Conservation (phyloP, 2,888 invertebrate genomes). For the Patella pellucida region DNA sequence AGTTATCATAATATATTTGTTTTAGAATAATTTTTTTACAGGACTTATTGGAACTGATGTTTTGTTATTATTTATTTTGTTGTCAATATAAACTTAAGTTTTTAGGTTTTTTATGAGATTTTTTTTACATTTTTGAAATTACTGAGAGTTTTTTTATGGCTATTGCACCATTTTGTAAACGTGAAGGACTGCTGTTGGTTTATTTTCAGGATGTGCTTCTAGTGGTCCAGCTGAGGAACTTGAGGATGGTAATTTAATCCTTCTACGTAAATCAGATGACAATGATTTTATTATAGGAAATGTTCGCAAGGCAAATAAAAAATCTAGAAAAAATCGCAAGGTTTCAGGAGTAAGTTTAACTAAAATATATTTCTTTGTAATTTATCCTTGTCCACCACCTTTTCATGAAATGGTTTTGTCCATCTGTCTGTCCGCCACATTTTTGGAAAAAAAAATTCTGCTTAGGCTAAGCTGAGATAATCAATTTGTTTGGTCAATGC, state of each 20-base stretch:
- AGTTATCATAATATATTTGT: too few relatives aligned
- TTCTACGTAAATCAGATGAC: constrained; percentile 56
- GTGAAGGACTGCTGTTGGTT: neutral
- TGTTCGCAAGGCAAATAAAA: constrained; percentile 28
- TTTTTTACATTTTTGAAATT: too few relatives aligned
- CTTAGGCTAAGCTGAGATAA: too few relatives aligned
- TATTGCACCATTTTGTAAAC: too few relatives aligned
- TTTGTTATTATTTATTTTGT: constrained; percentile 4
- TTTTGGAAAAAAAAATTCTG: too few relatives aligned
- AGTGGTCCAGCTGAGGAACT: constrained; percentile 47
- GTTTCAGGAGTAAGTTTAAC: constrained; percentile 48
- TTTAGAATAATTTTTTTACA: neutral
- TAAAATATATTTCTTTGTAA: too few relatives aligned
- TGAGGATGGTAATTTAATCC: constrained; percentile 59
- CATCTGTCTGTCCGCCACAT: too few relatives aligned
- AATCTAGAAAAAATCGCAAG: constrained; percentile 48
- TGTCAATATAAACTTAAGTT: neutral
- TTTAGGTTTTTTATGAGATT: neutral
- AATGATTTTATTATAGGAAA: constrained; percentile 40
- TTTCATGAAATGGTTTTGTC: too few relatives aligned
- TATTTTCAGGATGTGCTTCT: constrained; percentile 4
- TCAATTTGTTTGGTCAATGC: too few relatives aligned
- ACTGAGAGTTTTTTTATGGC: too few relatives aligned
- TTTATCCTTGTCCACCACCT: too few relatives aligned
- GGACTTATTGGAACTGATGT: neutral